Conservation (phyloP, 1,140 invertebrate species). For the Procambarus clarkii region DNA sequence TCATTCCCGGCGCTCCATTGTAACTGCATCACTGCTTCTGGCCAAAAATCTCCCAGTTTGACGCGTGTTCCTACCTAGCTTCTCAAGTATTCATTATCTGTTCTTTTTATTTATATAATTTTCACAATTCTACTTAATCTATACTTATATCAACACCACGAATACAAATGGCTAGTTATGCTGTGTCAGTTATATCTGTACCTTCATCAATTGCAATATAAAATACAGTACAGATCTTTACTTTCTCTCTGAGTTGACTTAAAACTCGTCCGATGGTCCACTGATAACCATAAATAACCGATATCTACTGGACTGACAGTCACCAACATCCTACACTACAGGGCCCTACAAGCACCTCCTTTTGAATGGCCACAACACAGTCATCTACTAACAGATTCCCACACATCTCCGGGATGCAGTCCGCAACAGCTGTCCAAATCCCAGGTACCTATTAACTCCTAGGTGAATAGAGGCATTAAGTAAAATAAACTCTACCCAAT, state of each 20-base stretch:
- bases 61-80: neutral
- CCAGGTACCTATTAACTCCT: too few relatives aligned
- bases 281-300: too few relatives aligned
- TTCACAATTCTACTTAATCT: conserved; percentile 27
- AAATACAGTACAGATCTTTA: conserved; percentile 28
- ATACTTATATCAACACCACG: conserved; percentile 23
- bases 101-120: conserved; percentile 10
- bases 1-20: conserved; percentile 25
- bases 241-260: conserved; percentile 17
- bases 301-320: too few relatives aligned
- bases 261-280: too few relatives aligned
- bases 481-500: too few relatives aligned
- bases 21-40: neutral
- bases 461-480: too few relatives aligned
- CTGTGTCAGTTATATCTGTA: conserved; percentile 33
- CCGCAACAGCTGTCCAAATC: too few relatives aligned
- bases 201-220: conserved; percentile 33
- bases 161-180: conserved; percentile 41
- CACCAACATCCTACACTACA: too few relatives aligned
- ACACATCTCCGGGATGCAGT: too few relatives aligned
- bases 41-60: neutral
- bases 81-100: neutral
- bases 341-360: too few relatives aligned
- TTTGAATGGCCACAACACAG: too few relatives aligned
- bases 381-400: too few relatives aligned